Evolutionary conservation across 2,888 invertebrate genomes (phyloP).

Genomic region (Cephus nigrinus): DNA sequence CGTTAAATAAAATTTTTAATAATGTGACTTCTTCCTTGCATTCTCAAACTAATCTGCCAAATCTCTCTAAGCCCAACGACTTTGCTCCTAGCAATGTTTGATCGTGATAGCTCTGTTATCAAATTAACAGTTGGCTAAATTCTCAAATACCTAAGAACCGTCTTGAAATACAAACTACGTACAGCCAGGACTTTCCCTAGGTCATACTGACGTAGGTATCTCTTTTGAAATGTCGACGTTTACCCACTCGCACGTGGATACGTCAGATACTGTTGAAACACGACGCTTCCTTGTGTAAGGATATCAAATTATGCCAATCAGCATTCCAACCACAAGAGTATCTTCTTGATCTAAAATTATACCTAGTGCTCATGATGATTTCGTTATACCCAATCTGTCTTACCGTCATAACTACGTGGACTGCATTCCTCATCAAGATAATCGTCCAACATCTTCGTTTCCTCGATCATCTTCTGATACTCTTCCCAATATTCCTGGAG

Average conservation of each 20-base stretch:
- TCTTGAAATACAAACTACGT: not conserved
- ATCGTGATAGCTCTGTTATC: not conserved
- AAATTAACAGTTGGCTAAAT: not conserved
- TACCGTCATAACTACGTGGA: conserved; percentile 59
- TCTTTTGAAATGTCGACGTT: not conserved
- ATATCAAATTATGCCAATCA: not conserved
- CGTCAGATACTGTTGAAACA: not conserved
- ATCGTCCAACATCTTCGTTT: conserved; percentile 69
- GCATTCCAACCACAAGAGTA: not conserved
- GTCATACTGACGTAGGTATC: not conserved
- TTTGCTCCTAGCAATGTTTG: not conserved
- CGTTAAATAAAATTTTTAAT: not conserved
- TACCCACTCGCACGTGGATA: not conserved
- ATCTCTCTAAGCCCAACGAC: not conserved
- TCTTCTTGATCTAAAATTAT: not conserved
- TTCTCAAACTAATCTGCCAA: not conserved
- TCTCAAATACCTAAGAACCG: not conserved
- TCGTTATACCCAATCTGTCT: conserved; percentile 7
- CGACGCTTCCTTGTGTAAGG: not conserved
- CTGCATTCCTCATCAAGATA: conserved; percentile 72
- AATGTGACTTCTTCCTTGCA: not conserved
- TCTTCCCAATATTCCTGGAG: conserved; percentile 77
- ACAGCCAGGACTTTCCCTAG: not conserved
- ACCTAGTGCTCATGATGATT: conserved; percentile 1
- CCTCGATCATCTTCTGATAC: conserved; percentile 73